phyloP scores from a whole-genome alignment of 2,113 vertebrate genomes.

The Eretmochelys imbricata region DNA sequence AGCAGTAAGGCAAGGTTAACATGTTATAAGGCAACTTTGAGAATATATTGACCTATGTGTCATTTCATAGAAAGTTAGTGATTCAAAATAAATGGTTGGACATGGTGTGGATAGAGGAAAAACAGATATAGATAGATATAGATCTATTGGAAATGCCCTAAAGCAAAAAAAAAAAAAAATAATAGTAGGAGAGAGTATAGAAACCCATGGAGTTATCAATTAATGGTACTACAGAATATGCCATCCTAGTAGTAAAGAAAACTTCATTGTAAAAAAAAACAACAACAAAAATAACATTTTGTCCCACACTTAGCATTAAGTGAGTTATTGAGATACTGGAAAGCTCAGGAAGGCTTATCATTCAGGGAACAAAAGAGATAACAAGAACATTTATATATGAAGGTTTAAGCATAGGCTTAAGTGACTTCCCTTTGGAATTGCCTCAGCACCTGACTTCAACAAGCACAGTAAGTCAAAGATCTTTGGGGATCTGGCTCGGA shows the following conservation, averaged over 20 bases:
- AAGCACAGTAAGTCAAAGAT: not conserved
- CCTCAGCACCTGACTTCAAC: constrained; percentile 24
- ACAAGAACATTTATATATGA: not conserved
- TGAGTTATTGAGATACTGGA: not conserved
- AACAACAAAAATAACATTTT: not conserved
- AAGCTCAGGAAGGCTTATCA: not conserved
- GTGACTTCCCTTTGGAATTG: constrained; percentile 8
- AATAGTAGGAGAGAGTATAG: not conserved
- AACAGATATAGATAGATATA: too few relatives aligned
- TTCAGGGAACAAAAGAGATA: not conserved
- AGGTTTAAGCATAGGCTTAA: not conserved
- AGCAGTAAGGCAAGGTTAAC: too few relatives aligned
- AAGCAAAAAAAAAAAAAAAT: not conserved
- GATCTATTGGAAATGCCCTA: not conserved
- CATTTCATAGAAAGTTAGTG: too few relatives aligned
- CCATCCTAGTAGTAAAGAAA: not conserved
- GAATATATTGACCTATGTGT: too few relatives aligned
- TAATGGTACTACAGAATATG: not conserved
- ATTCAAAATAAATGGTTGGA: too few relatives aligned
- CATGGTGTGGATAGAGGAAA: not conserved
- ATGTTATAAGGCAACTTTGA: too few relatives aligned
- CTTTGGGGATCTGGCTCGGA: not conserved
- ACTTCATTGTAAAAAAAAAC: not conserved
- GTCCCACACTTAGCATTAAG: not conserved
- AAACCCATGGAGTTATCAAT: not conserved